Evolutionary conservation across 2,113 vertebrate genomes (phyloP).

Genomic region (Dicrurus megarhynchus): DNA sequence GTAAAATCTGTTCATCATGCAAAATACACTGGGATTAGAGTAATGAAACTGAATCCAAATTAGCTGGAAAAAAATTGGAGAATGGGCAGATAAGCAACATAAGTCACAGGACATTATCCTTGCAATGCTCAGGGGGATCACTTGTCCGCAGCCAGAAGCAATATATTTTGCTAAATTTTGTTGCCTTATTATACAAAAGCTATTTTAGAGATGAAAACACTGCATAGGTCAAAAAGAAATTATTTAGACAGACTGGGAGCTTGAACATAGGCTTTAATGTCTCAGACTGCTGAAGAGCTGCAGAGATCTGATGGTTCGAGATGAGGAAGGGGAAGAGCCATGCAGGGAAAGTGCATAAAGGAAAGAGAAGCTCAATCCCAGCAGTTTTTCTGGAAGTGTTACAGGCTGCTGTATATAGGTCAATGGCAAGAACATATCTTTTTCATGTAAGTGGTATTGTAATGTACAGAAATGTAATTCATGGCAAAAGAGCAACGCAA

Average conservation of each 20-base stretch:
- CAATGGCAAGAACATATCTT: not conserved
- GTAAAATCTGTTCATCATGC: conserved; percentile 7
- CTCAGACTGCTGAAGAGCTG: not conserved
- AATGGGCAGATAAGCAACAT: conserved; percentile 6
- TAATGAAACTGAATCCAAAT: conserved; percentile 24
- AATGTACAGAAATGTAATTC: not conserved
- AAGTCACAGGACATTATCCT: conserved; percentile 20
- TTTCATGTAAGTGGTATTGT: not conserved
- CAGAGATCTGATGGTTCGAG: not conserved
- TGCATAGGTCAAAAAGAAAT: not conserved
- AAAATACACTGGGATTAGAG: not conserved
- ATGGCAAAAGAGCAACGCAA: not conserved
- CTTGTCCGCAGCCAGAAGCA: not conserved
- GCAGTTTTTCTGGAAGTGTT: not conserved
- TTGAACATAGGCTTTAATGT: not conserved
- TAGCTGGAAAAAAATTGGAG: not conserved
- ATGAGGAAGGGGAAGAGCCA: not conserved
- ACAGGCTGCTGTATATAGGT: not conserved
- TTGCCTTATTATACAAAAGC: conserved; percentile 3
- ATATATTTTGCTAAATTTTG: conserved; percentile 7
- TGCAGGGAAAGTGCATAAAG: not conserved
- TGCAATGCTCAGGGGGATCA: not conserved
- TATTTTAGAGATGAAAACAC: conserved; percentile 4
- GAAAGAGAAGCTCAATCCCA: not conserved
- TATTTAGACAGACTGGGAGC: not conserved